Conservation (phyloP, 1,140 invertebrate genomes). For the Drosophila lacteicornis region DNA sequence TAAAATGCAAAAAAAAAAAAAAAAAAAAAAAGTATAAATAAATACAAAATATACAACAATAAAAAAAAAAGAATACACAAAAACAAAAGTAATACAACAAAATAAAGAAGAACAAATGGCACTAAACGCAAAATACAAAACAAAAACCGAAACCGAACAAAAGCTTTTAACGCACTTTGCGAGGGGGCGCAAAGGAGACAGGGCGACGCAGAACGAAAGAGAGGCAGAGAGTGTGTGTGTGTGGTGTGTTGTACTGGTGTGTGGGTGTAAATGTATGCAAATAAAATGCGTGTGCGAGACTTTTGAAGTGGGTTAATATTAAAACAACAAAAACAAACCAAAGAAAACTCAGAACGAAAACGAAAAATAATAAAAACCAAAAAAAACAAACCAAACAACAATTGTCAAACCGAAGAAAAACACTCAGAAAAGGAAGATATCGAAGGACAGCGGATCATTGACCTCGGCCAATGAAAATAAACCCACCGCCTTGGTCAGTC, state of each 20-base stretch:
- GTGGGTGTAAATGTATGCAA: slow-evolving; percentile 72
- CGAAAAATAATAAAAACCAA: slow-evolving; percentile 14
- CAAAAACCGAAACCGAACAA: slow-evolving; percentile 58
- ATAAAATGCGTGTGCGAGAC: slow-evolving; percentile 78
- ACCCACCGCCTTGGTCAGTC: slow-evolving; percentile 25
- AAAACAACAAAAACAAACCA: slow-evolving; percentile 65
- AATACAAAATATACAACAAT: slow-evolving; percentile 18
- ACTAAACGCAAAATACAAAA: slow-evolving; percentile 58
- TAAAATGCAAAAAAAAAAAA: slow-evolving; percentile 38
- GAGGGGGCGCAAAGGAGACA: slow-evolving; percentile 7
- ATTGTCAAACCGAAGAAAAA: slow-evolving; percentile 45
- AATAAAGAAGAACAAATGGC: slow-evolving; percentile 74
- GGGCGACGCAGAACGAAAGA: slow-evolving; percentile 10
- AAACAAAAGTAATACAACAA: slow-evolving; percentile 57
- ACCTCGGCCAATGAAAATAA: slow-evolving; percentile 29
- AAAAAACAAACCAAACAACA: slow-evolving; percentile 21
- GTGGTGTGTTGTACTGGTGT: slow-evolving; percentile 6
- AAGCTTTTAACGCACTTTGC: slow-evolving; percentile 70
- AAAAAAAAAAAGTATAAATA: slow-evolving; percentile 21
- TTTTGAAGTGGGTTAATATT: slow-evolving; percentile 81
- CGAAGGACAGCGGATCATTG: slow-evolving; percentile 64
- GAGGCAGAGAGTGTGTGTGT: slow-evolving; percentile 9
- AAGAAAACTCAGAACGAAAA: slow-evolving; percentile 16
- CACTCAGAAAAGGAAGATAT: slow-evolving; percentile 67
- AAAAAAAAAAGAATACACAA: slow-evolving; percentile 16